Conservation (phyloP, 23 tunicate genomes). For the Styela plicata region DNA sequence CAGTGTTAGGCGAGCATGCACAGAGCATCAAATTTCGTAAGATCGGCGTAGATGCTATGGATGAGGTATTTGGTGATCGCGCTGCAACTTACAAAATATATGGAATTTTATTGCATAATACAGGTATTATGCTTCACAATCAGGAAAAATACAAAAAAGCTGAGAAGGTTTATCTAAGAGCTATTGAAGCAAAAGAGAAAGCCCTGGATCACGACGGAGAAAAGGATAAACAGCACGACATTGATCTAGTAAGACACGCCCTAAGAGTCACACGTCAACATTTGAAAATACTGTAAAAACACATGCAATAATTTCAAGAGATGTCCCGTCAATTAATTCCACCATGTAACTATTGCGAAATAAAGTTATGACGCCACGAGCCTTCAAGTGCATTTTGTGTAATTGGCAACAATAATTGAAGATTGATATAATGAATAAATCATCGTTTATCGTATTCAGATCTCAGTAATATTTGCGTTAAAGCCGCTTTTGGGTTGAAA, state of each 20-base stretch:
- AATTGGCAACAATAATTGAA: too few relatives aligned
- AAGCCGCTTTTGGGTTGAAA: too few relatives aligned
- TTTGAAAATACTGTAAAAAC: too few relatives aligned
- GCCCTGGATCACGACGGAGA: constrained; percentile 7
- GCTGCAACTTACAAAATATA: constrained; percentile 1
- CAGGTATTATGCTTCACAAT: constrained; percentile 11
- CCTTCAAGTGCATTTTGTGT: too few relatives aligned
- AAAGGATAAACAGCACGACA: neutral
- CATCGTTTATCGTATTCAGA: too few relatives aligned
- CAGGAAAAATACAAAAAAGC: neutral
- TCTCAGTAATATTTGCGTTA: too few relatives aligned
- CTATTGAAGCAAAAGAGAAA: constrained; percentile 4
- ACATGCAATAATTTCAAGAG: too few relatives aligned
- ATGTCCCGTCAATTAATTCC: too few relatives aligned
- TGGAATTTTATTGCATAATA: constrained; percentile 4
- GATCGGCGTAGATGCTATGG: neutral
- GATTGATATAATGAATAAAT: too few relatives aligned
- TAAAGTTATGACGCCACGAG: too few relatives aligned
- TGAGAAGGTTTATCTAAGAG: neutral
- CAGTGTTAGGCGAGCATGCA: neutral
- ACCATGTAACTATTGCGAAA: too few relatives aligned
- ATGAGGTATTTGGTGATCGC: constrained; percentile 4
- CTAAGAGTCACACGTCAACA: neutral
- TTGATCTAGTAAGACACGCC: neutral
- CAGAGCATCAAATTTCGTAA: neutral